Base-by-base conservation (phyloP, 2,113 vertebrate species). In the Scomber japonicus region DNA sequence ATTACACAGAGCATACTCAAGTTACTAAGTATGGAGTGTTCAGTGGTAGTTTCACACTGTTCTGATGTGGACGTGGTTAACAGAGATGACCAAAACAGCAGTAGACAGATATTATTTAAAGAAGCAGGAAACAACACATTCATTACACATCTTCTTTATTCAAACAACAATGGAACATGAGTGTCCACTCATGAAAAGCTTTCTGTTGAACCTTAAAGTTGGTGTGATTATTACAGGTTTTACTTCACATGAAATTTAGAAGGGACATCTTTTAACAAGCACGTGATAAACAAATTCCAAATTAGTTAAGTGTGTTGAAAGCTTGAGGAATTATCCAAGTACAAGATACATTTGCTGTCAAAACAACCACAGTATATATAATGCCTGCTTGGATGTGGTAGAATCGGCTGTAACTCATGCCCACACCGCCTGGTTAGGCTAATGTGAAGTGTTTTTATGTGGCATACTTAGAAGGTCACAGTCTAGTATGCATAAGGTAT, bases 371-470 rank as follows among this genome's bases (percentile, higher is more conserved):
- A 35, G 17, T 11, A 3, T 64, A 16, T 4, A 4, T 49, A 1
- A 71, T 4, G 21, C 53, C 3, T 62, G 24, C 21, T 69, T 66
- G 64, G 51, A 51, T 76, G 75, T 77, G 84, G 78, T 76, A 14
- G 56, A 1, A n/a, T 30, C 60, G 0, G 9, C 24, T 9, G 27
- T 40, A 2, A 19, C 70, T 13, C 5, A 17, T 69, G n/a, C 21
- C 60, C 84, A 70, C 77, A 80, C 3, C 13, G 9, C 1, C 45
- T 21, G 5, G 0, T 46, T 3, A 17, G 19, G 62, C 27, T 50
- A 44, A 11, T 68, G 5, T 61, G 27, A 82, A 80, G 74, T 2
- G 2, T 40, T 68, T 55, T 68, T 27, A 73, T 82, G 78, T 80
- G 71, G 45, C 5, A 12, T 24, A 1, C 21, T 49, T 3, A 17